These are phyloP conservation scores for Apodemia mormo DNA, from an alignment of 2,888 invertebrate genomes.

Conservation along the genomic window DNA sequence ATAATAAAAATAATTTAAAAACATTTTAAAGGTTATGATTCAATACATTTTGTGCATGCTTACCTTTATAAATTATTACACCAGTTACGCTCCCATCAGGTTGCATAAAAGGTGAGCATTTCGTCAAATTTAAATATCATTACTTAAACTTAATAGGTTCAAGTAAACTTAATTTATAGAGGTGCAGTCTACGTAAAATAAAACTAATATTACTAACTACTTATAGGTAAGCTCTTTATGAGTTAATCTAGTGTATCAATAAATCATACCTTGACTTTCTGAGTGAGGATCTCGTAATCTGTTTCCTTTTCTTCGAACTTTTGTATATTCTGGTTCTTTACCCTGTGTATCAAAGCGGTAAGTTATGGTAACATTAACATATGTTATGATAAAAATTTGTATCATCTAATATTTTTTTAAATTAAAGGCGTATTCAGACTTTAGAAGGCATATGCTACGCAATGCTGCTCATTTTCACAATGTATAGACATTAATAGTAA, in stretches of 20 bases:
- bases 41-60: constrained; percentile 77
- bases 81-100: constrained; percentile 79
- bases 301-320: constrained; percentile 91
- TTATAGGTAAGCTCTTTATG: constrained; percentile 60
- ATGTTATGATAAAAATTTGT: too few relatives aligned
- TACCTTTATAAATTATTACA: constrained; percentile 79
- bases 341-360: constrained; percentile 66
- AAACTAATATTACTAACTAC: constrained; percentile 75
- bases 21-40: constrained; percentile 45
- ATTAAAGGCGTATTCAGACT: too few relatives aligned
- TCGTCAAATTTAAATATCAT: constrained; percentile 74
- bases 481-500: too few relatives aligned
- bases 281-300: constrained; percentile 90
- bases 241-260: constrained; percentile 1
- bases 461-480: too few relatives aligned
- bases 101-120: constrained; percentile 80
- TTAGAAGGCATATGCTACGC: too few relatives aligned
- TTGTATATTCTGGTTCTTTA: constrained; percentile 92
- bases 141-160: constrained; percentile 72
- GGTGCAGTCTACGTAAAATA: constrained; percentile 75
- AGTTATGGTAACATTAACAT: too few relatives aligned
- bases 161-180: constrained; percentile 67
- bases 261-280: constrained; percentile 88
- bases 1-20: background rate
- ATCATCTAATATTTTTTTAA: too few relatives aligned